These are phyloP conservation scores for Hyles euphorbiae DNA, from an alignment of 1,140 invertebrate genomes.

Conservation along the genomic window DNA sequence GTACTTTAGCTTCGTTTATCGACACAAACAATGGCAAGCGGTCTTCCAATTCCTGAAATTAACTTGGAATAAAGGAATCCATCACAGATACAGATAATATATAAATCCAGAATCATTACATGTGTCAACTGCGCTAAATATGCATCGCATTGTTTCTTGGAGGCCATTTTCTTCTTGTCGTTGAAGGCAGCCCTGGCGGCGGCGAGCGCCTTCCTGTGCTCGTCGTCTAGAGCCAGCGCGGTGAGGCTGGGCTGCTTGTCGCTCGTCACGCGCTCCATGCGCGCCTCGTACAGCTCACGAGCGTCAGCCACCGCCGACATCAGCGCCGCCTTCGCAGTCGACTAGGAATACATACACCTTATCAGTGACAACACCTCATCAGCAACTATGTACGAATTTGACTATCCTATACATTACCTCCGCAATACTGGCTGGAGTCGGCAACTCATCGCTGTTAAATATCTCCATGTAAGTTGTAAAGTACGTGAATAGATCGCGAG, in stretches of 20 bases:
- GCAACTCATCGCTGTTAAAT: not conserved
- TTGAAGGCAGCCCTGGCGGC: conserved; percentile 2
- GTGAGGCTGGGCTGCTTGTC: not conserved
- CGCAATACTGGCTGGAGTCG: not conserved
- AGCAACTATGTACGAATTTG: too few species aligned
- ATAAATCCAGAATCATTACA: not conserved
- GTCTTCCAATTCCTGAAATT: conserved; percentile 10
- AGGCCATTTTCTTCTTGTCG: conserved; percentile 4
- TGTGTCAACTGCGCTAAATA: not conserved
- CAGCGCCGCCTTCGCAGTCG: not conserved
- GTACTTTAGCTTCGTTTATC: conserved; percentile 7
- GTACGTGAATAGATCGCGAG: conserved; percentile 1
- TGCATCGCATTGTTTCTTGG: not conserved
- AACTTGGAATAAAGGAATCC: not conserved
- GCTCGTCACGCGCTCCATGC: not conserved
- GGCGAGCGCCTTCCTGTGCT: not conserved
- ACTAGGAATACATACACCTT: not conserved
- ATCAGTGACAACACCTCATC: not conserved
- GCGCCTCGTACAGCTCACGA: conserved; percentile 2
- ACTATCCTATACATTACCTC: not conserved
- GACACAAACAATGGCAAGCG: conserved; percentile 1
- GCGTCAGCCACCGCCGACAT: not conserved
- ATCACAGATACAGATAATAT: not conserved
- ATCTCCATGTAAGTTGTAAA: not conserved
- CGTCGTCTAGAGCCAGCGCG: not conserved